Percentiles rank a stretch among this genome's conserved stretches.
Conservation (phyloP, 2,797 vertebrate species). For the Mergus octosetaceus region DNA sequence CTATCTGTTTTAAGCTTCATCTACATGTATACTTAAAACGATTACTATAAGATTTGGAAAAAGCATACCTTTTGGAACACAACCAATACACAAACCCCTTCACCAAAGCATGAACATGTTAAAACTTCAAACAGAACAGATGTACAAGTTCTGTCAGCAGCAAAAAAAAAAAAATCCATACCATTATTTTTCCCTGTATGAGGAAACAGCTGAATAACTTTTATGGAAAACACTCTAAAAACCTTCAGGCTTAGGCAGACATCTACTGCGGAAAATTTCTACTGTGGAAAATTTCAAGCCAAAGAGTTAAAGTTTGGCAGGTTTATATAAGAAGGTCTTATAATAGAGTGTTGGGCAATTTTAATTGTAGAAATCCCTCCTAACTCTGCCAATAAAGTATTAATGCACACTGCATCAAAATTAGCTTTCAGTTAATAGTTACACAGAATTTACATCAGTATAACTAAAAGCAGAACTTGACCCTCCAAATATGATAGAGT, state of each 20-base stretch:
- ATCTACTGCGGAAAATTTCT: not conserved
- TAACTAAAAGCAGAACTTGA: not conserved
- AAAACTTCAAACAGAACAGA: not conserved
- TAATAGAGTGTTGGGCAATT: not conserved
- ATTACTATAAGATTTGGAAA: not conserved
- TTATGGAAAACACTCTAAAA: not conserved
- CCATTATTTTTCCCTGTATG: not conserved
- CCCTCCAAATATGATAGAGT: not conserved
- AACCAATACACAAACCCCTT: not conserved
- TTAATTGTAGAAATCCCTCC: not conserved
- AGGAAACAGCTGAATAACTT: not conserved
- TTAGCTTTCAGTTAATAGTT: not conserved
- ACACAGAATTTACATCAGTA: not conserved
- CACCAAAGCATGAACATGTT: not conserved
- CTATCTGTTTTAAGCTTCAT: not conserved
- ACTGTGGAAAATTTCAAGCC: not conserved
- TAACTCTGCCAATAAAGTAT: not conserved
- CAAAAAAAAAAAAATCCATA: not conserved
- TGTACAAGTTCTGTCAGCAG: not conserved
- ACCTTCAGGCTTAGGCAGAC: not conserved
- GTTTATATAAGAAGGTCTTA: not conserved
- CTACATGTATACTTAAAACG: not conserved
- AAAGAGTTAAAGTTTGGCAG: not conserved
- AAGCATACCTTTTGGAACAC: not conserved
- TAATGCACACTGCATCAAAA: not conserved